A percentile compares a stretch with the other conserved stretches of the same genome.
Evolutionary conservation across 2,113 vertebrate species (phyloP).

Genomic region (Sceloporus tristichus): DNA sequence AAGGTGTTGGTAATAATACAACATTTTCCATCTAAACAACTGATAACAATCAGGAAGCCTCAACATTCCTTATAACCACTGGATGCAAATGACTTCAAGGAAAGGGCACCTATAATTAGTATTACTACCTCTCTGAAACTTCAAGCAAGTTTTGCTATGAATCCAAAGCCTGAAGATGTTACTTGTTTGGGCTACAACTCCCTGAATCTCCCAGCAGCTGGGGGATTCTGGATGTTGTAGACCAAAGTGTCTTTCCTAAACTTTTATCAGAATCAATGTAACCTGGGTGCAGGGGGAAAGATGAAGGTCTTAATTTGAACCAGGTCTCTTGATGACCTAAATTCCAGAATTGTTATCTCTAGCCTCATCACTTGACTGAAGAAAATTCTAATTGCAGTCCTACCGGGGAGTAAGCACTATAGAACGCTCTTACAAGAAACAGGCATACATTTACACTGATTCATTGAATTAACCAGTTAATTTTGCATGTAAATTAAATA

Average conservation of each 20-base stretch:
- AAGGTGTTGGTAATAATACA: not conserved
- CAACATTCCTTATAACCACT: not conserved
- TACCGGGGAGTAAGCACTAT: too few relatives aligned
- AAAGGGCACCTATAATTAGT: not conserved
- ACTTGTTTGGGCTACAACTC: not conserved
- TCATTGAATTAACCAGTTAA: not conserved
- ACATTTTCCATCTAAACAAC: not conserved
- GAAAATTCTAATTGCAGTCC: not conserved
- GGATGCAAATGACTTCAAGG: not conserved
- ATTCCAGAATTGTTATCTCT: not conserved
- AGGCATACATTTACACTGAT: not conserved
- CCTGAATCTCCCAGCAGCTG: too few relatives aligned
- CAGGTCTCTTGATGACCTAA: not conserved
- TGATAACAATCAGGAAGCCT: not conserved
- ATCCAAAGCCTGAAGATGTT: not conserved
- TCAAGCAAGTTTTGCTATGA: not conserved
- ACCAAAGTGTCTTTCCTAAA: too few relatives aligned
- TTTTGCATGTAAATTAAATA: too few relatives aligned
- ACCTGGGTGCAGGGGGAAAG: not conserved
- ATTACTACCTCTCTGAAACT: not conserved
- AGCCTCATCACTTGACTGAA: not conserved
- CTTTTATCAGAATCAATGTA: too few relatives aligned
- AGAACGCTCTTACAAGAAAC: not conserved
- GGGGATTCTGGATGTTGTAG: too few relatives aligned
- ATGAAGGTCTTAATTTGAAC: not conserved